Conservation (phyloP, 2,113 vertebrate species). For the Psilopogon haemacephalus region DNA sequence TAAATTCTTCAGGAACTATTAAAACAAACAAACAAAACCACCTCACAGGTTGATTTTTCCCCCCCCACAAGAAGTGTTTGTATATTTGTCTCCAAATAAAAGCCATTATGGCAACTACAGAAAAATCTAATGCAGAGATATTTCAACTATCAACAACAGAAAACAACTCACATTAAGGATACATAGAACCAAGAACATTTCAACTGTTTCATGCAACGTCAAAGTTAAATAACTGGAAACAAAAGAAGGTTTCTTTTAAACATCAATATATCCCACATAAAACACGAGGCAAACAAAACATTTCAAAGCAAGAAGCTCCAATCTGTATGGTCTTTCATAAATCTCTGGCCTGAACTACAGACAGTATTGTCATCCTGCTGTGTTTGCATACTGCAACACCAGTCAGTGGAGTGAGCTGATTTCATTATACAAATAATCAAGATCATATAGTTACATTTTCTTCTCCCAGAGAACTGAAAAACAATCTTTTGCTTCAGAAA, state of each 20-base stretch:
- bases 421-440: not conserved
- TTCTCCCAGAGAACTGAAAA: not conserved
- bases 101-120: not conserved
- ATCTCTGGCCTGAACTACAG: not conserved
- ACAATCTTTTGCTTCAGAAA: not conserved
- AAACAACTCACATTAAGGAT: not conserved
- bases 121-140: not conserved
- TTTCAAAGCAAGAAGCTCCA: not conserved
- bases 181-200: not conserved
- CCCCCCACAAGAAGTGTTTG: not conserved
- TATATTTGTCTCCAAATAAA: not conserved
- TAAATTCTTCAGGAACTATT: constrained; percentile 96
- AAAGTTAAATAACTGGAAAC: not conserved
- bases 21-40: not conserved
- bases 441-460: not conserved
- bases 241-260: not conserved
- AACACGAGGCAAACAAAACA: not conserved
- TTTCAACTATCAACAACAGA: not conserved
- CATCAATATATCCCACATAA: not conserved
- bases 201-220: not conserved
- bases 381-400: not conserved
- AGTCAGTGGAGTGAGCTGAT: not conserved
- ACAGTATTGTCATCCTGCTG: not conserved
- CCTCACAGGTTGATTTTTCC: not conserved
- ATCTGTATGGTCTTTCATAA: not conserved